Evolutionary conservation across 2,113 vertebrate species (phyloP), one percentile per base, ranked within the genome.

Genomic region (Leucosticte australis): DNA sequence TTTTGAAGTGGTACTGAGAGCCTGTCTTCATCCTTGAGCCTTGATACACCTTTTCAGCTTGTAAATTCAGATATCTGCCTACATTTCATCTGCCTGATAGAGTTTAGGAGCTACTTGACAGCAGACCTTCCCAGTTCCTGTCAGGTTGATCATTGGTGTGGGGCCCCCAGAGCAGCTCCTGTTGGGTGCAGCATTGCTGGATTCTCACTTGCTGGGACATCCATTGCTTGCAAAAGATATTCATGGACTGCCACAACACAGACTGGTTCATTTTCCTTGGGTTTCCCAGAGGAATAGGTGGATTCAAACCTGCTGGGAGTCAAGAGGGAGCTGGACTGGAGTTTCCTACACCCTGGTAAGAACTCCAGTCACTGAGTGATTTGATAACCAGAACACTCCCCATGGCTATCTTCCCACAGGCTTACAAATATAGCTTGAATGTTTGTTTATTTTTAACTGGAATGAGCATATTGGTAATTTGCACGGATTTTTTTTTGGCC

Each of bases 151-250:
- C 21, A 46, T 5, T 26, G 67, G 15, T 0, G 0, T 4, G 2
- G 10, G 22, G 28, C 52, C 37, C 1, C 1, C 1, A 6, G 57
- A 79, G 50, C 0, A 0, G 41, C 17, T 83, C 5, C 1, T 1
- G 0, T 4, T 41, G 49, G 67, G 13, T 44, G 17, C 33, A n/a
- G 7, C 0, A 0, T n/a, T 70, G 63, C 41, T 52, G 41, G 47
- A n/a, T 56, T 60, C 41, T 75, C 26, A 1, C 1, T 15, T 5
- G 8, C 14, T 63, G 64, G 87, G 52, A 7, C 35, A 35, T 31
- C 41, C 35, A 11, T 39, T 24, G 8, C 33, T 73, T 69, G 15
- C 35, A 30, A 33, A 94, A 77, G 3, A 7, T 11, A 8, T 15
- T 47, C 17, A 4, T 0, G 3, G 50, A 1, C 59, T 70, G 21